A percentile compares a stretch with the other conserved stretches of the same genome.
Conservation (phyloP, 2,888 invertebrate species). For the Agrotis clavis region DNA sequence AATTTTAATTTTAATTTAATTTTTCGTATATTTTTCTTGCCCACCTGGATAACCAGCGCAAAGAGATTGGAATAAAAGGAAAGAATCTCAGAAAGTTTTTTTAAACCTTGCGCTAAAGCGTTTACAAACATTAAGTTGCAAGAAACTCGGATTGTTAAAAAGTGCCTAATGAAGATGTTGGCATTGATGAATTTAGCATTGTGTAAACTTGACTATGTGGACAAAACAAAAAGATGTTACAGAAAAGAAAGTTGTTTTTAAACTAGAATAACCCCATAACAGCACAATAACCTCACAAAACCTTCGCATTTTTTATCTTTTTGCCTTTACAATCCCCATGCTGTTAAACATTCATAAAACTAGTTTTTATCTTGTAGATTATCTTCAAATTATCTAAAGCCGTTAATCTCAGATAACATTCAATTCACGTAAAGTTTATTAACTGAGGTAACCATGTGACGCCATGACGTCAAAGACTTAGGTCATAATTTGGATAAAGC, state of each 20-base stretch:
- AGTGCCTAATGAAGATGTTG: no score
- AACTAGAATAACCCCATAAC: neutral
- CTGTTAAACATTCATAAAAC: constrained; percentile 7
- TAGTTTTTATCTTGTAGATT: constrained; percentile 30
- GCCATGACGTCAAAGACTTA: constrained; percentile 12
- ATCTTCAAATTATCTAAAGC: constrained; percentile 36
- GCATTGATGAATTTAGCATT: neutral
- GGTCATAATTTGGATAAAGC: neutral
- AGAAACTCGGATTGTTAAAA: no score
- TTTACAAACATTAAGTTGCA: no score
- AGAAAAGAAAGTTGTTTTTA: no score
- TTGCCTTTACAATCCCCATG: constrained; percentile 17
- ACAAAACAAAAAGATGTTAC: no score
- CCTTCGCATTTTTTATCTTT: neutral
- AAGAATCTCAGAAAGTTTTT: no score
- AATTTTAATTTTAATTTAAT: no score
- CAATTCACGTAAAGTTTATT: constrained; percentile 29
- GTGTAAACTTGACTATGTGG: neutral
- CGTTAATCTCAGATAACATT: constrained; percentile 36
- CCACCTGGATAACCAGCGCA: no score
- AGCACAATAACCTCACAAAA: neutral
- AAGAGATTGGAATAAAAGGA: no score
- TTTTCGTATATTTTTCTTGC: no score
- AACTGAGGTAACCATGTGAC: neutral
- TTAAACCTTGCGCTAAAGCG: no score